phyloP scores from a whole-genome alignment of 2,888 invertebrate species.

The Boloria selene region DNA sequence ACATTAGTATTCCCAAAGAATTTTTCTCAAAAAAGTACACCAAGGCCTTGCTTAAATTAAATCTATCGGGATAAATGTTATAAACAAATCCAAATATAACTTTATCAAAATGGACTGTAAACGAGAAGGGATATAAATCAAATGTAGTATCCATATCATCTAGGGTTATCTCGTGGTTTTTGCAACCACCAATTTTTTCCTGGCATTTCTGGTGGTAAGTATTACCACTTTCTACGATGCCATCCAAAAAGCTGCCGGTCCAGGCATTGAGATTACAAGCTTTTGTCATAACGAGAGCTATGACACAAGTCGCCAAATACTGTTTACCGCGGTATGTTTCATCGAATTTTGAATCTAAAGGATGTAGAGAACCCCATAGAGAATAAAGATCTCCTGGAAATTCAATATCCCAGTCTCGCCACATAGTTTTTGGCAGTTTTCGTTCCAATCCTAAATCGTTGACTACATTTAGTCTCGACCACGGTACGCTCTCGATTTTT shows the following conservation, averaged over 20 bases:
- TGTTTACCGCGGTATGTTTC: slow-evolving; percentile 83
- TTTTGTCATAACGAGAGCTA: slow-evolving; percentile 82
- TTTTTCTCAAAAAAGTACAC: slow-evolving; percentile 82
- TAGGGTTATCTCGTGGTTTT: slow-evolving; percentile 82
- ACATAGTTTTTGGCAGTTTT: slow-evolving; percentile 65
- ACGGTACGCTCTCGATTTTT: slow-evolving; percentile 66
- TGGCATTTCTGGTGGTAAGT: slow-evolving; percentile 80
- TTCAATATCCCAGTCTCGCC: slow-evolving; percentile 87
- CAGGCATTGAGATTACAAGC: slow-evolving; percentile 84
- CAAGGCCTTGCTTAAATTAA: slow-evolving; percentile 85
- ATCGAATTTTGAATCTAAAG: slow-evolving; percentile 81
- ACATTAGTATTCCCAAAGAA: slow-evolving; percentile 79
- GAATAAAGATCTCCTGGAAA: slow-evolving; percentile 86
- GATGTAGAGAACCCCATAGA: slow-evolving; percentile 85
- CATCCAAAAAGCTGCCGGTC: slow-evolving; percentile 84
- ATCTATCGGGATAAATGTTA: slow-evolving; percentile 76
- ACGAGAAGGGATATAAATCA: slow-evolving; percentile 81
- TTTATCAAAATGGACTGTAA: slow-evolving; percentile 80
- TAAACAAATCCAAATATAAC: slow-evolving; percentile 85
- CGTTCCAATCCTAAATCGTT: slow-evolving; percentile 68
- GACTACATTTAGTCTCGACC: slow-evolving; percentile 64
- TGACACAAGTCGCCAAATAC: slow-evolving; percentile 82
- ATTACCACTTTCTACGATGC: slow-evolving; percentile 83
- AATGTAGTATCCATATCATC: slow-evolving; percentile 81
- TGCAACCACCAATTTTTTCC: slow-evolving; percentile 60